Percentiles rank a stretch among this genome's conserved stretches.
Evolutionary conservation across 2,113 vertebrate species (phyloP).

Genomic region (Cynoglossus semilaevis): DNA sequence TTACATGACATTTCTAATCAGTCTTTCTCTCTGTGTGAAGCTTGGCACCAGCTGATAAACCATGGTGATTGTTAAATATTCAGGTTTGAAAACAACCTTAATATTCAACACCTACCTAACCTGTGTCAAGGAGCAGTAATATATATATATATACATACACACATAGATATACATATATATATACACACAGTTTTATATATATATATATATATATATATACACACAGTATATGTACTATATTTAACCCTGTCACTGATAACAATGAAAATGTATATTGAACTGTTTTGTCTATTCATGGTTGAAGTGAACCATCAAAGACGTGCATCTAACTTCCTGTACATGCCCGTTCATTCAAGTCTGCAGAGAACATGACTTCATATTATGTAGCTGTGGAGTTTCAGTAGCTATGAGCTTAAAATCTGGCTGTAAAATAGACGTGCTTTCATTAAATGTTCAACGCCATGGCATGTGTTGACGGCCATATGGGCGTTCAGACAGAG

Average conservation of each 20-base stretch:
- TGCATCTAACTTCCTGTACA: too few relatives aligned
- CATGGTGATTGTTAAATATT: conserved; percentile 37
- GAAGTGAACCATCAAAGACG: too few relatives aligned
- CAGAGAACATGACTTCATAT: too few relatives aligned
- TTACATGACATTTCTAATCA: conserved; percentile 29
- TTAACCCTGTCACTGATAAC: too few relatives aligned
- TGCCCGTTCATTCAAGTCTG: too few relatives aligned
- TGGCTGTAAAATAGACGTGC: conserved; percentile 16
- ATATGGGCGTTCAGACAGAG: conserved; percentile 30
- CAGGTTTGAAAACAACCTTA: conserved; percentile 26
- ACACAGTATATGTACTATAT: too few relatives aligned
- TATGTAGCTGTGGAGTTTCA: background rate
- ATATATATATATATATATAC: too few relatives aligned
- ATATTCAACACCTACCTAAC: conserved; percentile 45
- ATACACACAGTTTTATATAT: too few relatives aligned
- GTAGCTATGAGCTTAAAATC: conserved; percentile 11
- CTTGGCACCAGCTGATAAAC: conserved; percentile 21
- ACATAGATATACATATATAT: too few relatives aligned
- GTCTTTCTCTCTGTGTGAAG: conserved; percentile 24
- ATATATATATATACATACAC: too few relatives aligned
- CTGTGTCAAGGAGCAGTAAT: conserved; percentile 21
- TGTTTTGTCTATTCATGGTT: too few relatives aligned
- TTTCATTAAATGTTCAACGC: conserved; percentile 16
- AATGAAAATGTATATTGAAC: too few relatives aligned
- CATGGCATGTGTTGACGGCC: conserved; percentile 41